These are phyloP conservation scores for Marasmarcha lunaedactyla DNA, from an alignment of 2,888 invertebrate species.

Conservation along the genomic window DNA sequence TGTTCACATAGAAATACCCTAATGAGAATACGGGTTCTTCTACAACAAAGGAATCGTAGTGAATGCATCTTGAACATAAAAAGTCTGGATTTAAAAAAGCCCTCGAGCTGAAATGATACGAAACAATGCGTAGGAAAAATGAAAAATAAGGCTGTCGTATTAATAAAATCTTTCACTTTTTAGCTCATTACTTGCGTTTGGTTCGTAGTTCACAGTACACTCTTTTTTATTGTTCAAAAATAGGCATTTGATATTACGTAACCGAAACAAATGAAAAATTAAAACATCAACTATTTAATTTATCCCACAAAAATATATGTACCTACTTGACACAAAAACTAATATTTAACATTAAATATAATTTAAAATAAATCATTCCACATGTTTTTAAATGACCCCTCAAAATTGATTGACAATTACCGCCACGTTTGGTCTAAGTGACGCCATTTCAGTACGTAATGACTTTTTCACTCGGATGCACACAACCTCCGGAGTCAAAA, in stretches of 20 bases:
- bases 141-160: constrained; percentile 24
- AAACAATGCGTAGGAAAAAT: constrained; percentile 27
- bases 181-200: too few species aligned
- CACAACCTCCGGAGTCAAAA: constrained; percentile 40
- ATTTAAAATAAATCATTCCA: background rate
- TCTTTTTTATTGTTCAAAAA: too few species aligned
- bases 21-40: constrained; percentile 50
- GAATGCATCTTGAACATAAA: constrained; percentile 50
- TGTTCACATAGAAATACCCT: constrained; percentile 41
- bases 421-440: constrained; percentile 44
- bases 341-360: background rate
- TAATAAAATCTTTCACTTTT: constrained; percentile 14
- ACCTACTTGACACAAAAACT: too few species aligned
- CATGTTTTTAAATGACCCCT: constrained; percentile 21
- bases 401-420: constrained; percentile 61
- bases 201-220: too few species aligned
- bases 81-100: constrained; percentile 34
- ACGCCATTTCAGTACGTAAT: constrained; percentile 64
- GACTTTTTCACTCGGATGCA: constrained; percentile 65
- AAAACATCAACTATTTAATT: too few species aligned
- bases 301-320: too few species aligned
- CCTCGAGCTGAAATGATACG: constrained; percentile 29
- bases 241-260: too few species aligned
- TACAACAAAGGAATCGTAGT: constrained; percentile 47
- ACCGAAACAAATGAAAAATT: too few species aligned